Evolutionary conservation across 1,140 invertebrate species (phyloP).

Genomic region (Diploscapter pachys): DNA sequence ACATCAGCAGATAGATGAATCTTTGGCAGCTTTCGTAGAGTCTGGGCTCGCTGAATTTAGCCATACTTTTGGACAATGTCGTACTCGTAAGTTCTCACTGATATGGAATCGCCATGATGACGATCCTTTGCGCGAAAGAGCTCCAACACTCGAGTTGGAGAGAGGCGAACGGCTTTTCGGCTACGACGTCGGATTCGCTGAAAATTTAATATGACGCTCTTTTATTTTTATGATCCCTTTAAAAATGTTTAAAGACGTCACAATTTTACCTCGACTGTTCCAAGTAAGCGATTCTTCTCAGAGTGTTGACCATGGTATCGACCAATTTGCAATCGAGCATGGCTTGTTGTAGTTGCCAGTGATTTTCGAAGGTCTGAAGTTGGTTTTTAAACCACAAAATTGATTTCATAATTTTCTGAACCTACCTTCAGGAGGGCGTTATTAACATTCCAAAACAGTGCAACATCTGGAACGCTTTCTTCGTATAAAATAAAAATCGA

Average conservation of each 20-base stretch:
- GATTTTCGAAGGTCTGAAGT: slow-evolving; percentile 27
- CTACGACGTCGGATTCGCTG: slow-evolving; percentile 8
- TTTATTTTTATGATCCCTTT: too few relatives aligned
- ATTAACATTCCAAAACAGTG: slow-evolving; percentile 32
- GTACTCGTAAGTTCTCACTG: not conserved
- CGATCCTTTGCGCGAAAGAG: slow-evolving; percentile 24
- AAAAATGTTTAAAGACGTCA: not conserved
- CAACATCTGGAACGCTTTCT: slow-evolving; percentile 16
- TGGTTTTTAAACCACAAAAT: slow-evolving; percentile 6
- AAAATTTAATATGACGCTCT: too few relatives aligned
- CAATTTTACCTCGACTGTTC: not conserved
- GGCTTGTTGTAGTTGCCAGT: slow-evolving; percentile 29
- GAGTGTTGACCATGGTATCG: slow-evolving; percentile 18
- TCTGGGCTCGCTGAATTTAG: slow-evolving; percentile 21
- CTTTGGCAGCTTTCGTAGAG: slow-evolving; percentile 24
- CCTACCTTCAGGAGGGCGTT: slow-evolving; percentile 32
- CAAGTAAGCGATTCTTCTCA: slow-evolving; percentile 20
- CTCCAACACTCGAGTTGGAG: slow-evolving; percentile 28
- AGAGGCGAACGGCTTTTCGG: not conserved
- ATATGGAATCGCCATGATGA: slow-evolving; percentile 30
- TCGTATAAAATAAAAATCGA: slow-evolving; percentile 33
- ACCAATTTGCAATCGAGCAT: slow-evolving; percentile 32
- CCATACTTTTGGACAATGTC: slow-evolving; percentile 4
- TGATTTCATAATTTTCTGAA: too few relatives aligned
- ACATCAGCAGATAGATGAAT: slow-evolving; percentile 21